Percentiles rank a stretch among this genome's conserved stretches.
Conservation (phyloP, 2,888 invertebrate genomes). For the Allolobophora icterica region DNA sequence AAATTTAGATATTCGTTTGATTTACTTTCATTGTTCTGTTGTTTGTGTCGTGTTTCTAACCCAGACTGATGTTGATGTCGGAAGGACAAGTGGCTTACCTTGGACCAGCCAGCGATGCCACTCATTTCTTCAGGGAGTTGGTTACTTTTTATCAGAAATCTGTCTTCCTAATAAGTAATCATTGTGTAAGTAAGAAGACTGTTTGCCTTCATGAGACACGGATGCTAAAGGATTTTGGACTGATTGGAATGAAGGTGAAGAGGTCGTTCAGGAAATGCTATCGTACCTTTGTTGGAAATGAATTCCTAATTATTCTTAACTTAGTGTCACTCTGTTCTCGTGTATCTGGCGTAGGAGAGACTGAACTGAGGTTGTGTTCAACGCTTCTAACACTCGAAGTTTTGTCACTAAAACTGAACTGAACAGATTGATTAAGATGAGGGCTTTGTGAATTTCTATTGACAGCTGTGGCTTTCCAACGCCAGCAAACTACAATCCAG, state of each 20-base stretch:
- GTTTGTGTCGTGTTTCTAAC: constrained; percentile 4
- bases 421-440: neutral
- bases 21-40: neutral
- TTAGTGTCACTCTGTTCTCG: neutral
- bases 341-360: too few relatives aligned
- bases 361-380: too few relatives aligned
- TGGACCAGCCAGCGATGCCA: constrained; percentile 73
- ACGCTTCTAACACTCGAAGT: too few relatives aligned
- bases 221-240: too few relatives aligned
- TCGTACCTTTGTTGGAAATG: too few relatives aligned
- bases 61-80: constrained; percentile 75
- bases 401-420: neutral
- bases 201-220: too few relatives aligned
- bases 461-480: constrained; percentile 51
- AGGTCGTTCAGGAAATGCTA: neutral
- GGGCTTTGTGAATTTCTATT: neutral
- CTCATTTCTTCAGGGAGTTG: constrained; percentile 63
- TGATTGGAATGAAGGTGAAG: neutral
- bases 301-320: neutral
- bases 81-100: constrained; percentile 85
- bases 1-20: too few relatives aligned
- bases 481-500: constrained; percentile 60
- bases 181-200: too few relatives aligned
- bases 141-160: constrained; percentile 22
- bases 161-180: too few relatives aligned